A percentile compares a stretch with the other conserved stretches of the same genome.
These are phyloP conservation scores for Gymnopithys bicolor DNA, from an alignment of 2,797 vertebrate genomes.

Conservation along the genomic window DNA sequence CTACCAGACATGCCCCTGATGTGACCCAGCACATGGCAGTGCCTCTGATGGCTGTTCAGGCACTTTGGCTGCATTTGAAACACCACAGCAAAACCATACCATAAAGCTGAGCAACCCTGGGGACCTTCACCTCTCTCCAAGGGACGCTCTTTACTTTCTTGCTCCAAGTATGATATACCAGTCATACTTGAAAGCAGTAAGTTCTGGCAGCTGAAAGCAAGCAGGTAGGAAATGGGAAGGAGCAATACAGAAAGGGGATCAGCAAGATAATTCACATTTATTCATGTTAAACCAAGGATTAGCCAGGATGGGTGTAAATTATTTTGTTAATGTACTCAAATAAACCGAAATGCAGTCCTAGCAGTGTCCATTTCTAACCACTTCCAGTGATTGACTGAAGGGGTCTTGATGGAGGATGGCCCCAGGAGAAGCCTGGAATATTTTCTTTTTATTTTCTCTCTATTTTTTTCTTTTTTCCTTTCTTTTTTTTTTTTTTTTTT, in stretches of 20 bases:
- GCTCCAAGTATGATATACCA: background rate
- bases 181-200: background rate
- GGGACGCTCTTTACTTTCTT: background rate
- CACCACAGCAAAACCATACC: background rate
- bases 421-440: background rate
- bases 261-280: background rate
- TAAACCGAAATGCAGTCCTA: background rate
- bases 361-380: background rate
- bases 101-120: background rate
- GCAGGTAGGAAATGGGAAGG: background rate
- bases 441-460: background rate
- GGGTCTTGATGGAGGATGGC: background rate
- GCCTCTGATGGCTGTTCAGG: background rate
- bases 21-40: background rate
- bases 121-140: rapidly evolving
- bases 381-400: background rate
- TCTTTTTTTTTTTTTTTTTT: background rate
- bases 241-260: background rate
- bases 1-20: background rate
- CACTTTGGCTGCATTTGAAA: background rate
- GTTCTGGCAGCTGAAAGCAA: background rate
- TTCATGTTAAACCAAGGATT: background rate
- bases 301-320: background rate
- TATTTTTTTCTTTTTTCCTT: rapidly evolving
- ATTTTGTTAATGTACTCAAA: background rate